Evolutionary conservation across 2,888 invertebrate species (phyloP).

Genomic region (Campoplex capitator): DNA sequence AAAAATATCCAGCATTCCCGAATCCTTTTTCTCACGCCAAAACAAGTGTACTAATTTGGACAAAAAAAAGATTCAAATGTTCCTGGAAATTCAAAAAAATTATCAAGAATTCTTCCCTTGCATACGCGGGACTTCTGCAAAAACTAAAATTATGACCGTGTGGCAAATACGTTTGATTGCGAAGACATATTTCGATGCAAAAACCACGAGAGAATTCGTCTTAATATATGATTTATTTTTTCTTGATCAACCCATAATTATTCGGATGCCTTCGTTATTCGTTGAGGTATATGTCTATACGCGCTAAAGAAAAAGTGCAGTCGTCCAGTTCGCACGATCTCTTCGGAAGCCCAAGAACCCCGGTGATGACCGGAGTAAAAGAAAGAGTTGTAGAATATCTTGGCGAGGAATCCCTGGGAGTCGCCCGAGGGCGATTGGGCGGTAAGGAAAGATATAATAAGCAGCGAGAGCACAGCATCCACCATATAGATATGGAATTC

Average conservation of each 20-base stretch:
- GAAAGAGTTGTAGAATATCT: slow-evolving; percentile 66
- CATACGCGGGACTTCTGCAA: not conserved
- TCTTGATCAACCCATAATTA: slow-evolving; percentile 36
- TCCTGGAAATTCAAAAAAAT: not conserved
- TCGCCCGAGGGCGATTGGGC: slow-evolving; percentile 74
- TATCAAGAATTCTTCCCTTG: not conserved
- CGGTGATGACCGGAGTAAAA: slow-evolving; percentile 47
- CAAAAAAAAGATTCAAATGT: slow-evolving; percentile 13
- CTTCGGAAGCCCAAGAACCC: slow-evolving; percentile 47
- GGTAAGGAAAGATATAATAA: slow-evolving; percentile 77
- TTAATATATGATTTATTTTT: slow-evolving; percentile 21
- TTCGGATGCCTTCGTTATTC: slow-evolving; percentile 20
- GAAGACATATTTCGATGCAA: not conserved
- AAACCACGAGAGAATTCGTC: not conserved
- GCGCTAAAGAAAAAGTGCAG: slow-evolving; percentile 39
- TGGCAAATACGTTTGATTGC: not conserved
- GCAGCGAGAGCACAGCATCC: slow-evolving; percentile 70
- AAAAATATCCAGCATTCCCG: not conserved
- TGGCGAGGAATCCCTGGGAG: slow-evolving; percentile 75
- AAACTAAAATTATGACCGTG: not conserved
- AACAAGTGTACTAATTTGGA: no score
- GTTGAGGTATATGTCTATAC: not conserved
- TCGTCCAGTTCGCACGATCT: slow-evolving; percentile 61
- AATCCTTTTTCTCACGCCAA: not conserved
- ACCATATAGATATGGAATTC: slow-evolving; percentile 5